Conservation (phyloP, 2,888 invertebrate species). For the Busseola fusca region DNA sequence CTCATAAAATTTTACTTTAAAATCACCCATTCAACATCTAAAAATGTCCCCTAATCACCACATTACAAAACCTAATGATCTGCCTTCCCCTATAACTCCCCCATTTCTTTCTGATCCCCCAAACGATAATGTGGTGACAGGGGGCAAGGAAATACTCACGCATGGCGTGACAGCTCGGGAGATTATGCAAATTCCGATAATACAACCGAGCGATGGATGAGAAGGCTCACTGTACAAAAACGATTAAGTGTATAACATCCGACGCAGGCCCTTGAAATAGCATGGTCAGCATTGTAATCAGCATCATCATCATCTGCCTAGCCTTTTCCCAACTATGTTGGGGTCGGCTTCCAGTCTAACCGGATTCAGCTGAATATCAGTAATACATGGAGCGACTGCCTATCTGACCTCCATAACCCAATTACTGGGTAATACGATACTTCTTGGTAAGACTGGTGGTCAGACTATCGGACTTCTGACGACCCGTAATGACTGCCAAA, state of each 20-base stretch:
- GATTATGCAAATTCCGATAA: conserved; percentile 60
- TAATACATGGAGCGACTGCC: too few relatives aligned
- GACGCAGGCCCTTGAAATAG: background rate
- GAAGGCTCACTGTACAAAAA: conserved; percentile 21
- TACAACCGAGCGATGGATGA: background rate
- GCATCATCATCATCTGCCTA: background rate
- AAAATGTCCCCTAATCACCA: conserved; percentile 34
- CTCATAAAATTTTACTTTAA: conserved; percentile 1
- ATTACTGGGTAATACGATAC: too few relatives aligned
- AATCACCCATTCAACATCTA: conserved; percentile 6
- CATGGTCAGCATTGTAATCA: background rate
- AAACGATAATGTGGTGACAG: conserved; percentile 54
- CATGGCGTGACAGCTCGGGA: conserved; percentile 29
- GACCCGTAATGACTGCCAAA: too few relatives aligned
- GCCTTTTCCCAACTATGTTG: background rate
- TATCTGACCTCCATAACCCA: too few relatives aligned
- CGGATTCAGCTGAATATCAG: too few relatives aligned
- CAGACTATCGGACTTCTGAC: too few relatives aligned
- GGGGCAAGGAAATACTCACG: conserved; percentile 32
- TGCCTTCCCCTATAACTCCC: conserved; percentile 5
- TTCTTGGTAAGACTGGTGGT: too few relatives aligned
- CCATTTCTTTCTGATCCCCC: conserved; percentile 33
- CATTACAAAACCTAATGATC: conserved; percentile 33
- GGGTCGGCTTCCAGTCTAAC: too few relatives aligned
- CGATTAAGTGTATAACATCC: background rate